phyloP scores from a whole-genome alignment of 2,797 vertebrate genomes.

The Labroides dimidiatus region DNA sequence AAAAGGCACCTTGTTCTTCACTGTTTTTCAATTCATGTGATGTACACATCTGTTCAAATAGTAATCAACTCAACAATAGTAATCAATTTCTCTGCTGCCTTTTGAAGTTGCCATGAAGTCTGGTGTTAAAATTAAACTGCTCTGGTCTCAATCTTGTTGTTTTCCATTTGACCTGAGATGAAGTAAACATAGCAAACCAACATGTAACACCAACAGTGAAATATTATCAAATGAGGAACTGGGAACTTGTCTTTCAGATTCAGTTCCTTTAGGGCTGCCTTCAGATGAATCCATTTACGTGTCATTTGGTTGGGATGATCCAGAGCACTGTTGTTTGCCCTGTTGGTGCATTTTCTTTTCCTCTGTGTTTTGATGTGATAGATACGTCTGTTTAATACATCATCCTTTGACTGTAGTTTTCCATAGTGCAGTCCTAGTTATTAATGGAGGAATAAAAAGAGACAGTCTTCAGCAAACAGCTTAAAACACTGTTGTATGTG shows the following conservation, averaged over 20 bases:
- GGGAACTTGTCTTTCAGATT: conserved; percentile 83
- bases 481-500: background rate
- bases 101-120: background rate
- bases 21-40: too few relatives aligned
- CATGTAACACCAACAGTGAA: conserved; percentile 54
- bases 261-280: conserved; percentile 82
- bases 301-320: conserved; percentile 56
- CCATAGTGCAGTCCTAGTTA: background rate
- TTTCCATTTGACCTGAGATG: conserved; percentile 43
- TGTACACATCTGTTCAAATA: too few relatives aligned
- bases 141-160: conserved; percentile 24
- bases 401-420: too few relatives aligned
- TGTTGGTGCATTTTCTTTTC: background rate
- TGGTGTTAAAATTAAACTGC: conserved; percentile 3
- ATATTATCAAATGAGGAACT: conserved; percentile 83
- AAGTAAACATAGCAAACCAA: conserved; percentile 19
- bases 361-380: background rate
- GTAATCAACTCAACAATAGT: too few relatives aligned
- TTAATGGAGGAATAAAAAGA: background rate
- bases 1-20: too few relatives aligned
- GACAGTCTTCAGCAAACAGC: background rate
- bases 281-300: conserved; percentile 73
- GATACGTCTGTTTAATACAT: too few relatives aligned
- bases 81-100: background rate
- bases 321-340: conserved; percentile 17